These are phyloP conservation scores for Oreotragus oreotragus DNA, from an alignment of 2,113 vertebrate genomes.

Conservation along the genomic window DNA sequence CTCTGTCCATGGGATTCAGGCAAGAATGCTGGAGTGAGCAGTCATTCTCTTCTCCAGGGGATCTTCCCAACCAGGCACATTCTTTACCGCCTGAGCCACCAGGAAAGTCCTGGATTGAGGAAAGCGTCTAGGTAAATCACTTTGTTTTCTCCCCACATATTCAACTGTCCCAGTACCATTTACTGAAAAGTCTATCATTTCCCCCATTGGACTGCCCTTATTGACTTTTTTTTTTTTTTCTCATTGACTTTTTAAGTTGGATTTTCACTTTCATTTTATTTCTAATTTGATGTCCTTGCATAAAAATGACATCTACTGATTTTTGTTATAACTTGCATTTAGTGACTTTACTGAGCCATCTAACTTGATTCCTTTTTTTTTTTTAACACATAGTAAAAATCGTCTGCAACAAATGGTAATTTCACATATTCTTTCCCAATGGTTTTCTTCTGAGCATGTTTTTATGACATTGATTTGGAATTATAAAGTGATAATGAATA, in stretches of 20 bases:
- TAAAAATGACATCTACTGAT: not conserved
- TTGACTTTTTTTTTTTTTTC: not conserved
- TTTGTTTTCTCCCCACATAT: not conserved
- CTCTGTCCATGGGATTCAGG: not conserved
- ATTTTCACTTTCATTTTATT: not conserved
- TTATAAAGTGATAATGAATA: not conserved
- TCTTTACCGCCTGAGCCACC: not conserved
- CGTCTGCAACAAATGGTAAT: not conserved
- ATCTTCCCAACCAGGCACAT: not conserved
- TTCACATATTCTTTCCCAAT: not conserved
- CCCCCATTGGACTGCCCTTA: not conserved
- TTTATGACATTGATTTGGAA: not conserved
- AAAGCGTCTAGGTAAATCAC: not conserved
- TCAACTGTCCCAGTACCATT: rapidly evolving
- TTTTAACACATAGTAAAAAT: not conserved
- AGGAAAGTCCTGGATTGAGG: not conserved
- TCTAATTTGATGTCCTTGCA: not conserved
- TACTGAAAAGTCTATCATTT: not conserved
- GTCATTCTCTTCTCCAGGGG: not conserved
- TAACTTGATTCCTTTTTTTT: not conserved
- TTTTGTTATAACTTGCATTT: not conserved
- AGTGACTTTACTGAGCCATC: not conserved
- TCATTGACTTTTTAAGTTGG: not conserved
- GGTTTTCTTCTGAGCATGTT: not conserved
- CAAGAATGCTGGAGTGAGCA: not conserved